Conservation (phyloP, 1,140 invertebrate species). For the Anagrus nilaparvatae region DNA sequence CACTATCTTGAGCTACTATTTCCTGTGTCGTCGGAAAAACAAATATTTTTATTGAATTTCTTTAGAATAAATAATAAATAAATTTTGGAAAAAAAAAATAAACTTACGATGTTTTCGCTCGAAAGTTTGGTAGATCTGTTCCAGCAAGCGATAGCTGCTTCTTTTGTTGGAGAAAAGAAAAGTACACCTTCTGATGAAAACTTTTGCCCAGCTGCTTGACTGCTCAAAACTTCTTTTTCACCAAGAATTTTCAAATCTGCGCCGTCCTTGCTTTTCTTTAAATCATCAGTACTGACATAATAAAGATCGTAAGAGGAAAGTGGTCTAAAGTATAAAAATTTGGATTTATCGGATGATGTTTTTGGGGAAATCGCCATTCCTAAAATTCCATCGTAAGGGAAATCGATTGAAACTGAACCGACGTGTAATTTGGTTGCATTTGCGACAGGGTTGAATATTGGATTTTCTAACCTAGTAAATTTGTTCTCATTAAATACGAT, state of each 20-base stretch:
- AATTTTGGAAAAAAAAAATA: no score
- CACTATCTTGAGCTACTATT: conserved; percentile 3
- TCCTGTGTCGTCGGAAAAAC: conserved; percentile 13
- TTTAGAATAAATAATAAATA: no score
- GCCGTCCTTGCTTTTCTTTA: neutral
- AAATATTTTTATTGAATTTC: no score
- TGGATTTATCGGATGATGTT: neutral
- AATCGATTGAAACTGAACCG: neutral
- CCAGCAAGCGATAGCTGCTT: neutral
- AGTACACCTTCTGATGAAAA: conserved; percentile 1
- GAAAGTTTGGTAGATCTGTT: neutral
- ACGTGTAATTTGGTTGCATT: neutral
- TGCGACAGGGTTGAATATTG: neutral
- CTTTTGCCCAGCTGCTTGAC: neutral
- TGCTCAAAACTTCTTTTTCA: neutral
- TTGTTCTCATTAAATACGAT: neutral
- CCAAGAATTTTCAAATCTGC: neutral
- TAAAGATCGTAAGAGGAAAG: neutral
- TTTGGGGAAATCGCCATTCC: neutral
- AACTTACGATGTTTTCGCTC: neutral
- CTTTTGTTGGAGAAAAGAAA: neutral
- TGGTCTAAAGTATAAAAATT: neutral
- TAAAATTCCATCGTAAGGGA: neutral
- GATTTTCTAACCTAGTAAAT: neutral
- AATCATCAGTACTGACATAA: neutral